These are phyloP conservation scores for Cheirogaleus medius DNA, from an alignment of 2,113 vertebrate species.

Conservation along the genomic window DNA sequence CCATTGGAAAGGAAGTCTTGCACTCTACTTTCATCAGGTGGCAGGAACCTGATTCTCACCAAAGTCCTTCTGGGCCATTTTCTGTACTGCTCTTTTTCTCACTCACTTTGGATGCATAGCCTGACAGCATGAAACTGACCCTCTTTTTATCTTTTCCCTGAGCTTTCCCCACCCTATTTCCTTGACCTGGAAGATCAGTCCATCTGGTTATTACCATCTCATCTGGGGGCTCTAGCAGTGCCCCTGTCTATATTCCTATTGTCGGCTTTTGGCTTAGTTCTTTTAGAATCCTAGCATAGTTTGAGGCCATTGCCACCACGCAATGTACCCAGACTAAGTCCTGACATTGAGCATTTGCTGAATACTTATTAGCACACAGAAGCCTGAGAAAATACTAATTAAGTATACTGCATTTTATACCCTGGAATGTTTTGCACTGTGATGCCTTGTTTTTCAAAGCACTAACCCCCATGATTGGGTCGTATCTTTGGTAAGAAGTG, in stretches of 20 bases:
- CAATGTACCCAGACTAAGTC: neutral
- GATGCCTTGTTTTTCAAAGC: slow-evolving; percentile 50
- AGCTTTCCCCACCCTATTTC: neutral
- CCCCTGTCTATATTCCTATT: neutral
- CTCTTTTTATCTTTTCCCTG: neutral
- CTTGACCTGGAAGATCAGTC: neutral
- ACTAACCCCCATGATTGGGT: neutral
- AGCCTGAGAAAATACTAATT: slow-evolving; percentile 56
- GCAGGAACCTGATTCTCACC: neutral
- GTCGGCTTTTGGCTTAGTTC: neutral
- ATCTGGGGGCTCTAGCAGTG: neutral
- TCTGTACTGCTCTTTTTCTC: neutral
- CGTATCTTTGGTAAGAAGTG: slow-evolving; percentile 45
- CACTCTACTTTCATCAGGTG: neutral
- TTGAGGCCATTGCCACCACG: neutral
- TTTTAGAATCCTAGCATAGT: neutral
- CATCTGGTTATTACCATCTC: neutral
- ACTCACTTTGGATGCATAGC: neutral
- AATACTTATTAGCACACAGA: neutral
- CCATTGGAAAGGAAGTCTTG: neutral
- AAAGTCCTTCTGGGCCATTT: neutral
- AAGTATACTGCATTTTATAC: slow-evolving; percentile 60
- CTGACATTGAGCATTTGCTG: neutral
- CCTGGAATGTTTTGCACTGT: slow-evolving; percentile 49
- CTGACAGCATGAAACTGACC: neutral